Conservation (phyloP, 30 jellyfish, hydroid and myxozoan species). For the Cassiopea xamachana region DNA sequence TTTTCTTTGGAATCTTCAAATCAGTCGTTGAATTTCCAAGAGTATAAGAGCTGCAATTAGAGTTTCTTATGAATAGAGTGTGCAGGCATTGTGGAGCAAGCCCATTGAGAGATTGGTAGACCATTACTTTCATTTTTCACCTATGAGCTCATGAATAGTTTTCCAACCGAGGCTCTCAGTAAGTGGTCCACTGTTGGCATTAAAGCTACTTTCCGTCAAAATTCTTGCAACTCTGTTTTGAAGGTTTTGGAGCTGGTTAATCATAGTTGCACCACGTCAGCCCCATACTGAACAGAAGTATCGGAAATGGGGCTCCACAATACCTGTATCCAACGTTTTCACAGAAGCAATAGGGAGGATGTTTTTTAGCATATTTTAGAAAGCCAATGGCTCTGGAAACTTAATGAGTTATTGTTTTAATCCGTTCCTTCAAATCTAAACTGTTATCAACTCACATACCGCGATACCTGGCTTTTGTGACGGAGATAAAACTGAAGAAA, state of each 20-base stretch:
- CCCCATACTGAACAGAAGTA: constrained; percentile 39
- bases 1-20: background rate
- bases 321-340: constrained; percentile 1
- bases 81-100: background rate
- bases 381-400: constrained; percentile 32
- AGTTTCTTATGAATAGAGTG: no score
- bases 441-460: background rate
- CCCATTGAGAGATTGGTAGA: background rate
- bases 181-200: no score
- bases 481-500: background rate
- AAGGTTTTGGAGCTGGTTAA: constrained; percentile 12
- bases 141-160: background rate
- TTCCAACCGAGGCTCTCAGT: no score
- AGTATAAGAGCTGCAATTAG: no score
- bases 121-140: no score
- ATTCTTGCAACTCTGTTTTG: background rate
- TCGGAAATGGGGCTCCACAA: background rate
- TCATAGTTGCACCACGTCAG: constrained; percentile 19
- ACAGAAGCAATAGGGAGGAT: background rate
- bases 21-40: background rate
- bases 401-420: background rate
- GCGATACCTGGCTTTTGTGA: background rate
- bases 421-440: constrained; percentile 13
- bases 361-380: constrained; percentile 3
- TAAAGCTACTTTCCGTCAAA: no score